Base-by-base conservation (phyloP, 2,888 invertebrate species). In the Philopedon plagiatum region DNA sequence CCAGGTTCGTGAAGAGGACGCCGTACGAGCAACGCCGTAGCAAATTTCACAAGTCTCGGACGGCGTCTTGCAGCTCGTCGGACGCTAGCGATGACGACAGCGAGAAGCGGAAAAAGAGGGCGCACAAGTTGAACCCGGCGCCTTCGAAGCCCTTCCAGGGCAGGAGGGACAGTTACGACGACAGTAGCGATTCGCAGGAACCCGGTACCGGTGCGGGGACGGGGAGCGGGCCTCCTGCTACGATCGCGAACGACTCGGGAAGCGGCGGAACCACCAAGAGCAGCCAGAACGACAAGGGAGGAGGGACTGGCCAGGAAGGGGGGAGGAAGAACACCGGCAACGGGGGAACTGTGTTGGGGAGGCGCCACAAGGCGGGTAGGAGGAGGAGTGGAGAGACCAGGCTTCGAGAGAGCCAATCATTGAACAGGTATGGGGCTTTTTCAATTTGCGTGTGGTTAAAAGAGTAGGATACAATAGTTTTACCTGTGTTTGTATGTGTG, bases 51-150 rank as follows among this genome's bases (percentile, higher is more conserved):
- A 93, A 93, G 82, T 89, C 90, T 9, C 87, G 92, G 39, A 93
- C 92, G n/a, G 94, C 95, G 5, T 96, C 96, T 62, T 97, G 97
- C 83, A 96, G 96, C 79, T 97, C 96, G 61, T 97, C 97, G 0
- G 97, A 98, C 85, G 94, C 97, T 5, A 96, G 96, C 71, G 97
- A 97, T 84, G 92, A 92, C 79, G 94, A 94, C 82, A 93, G 93
- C 61, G 95, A 95, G 82, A 90, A 90, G 46, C 90, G 94, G 75
- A 95, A 95, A 83, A 94, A 95, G 82, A 89, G 94, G 63, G 92
- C 92, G 11, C 92, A 93, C 74, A 92, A 92, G 81, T 88, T 93
- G 65, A 88, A 87, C 39, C 88, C 90, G 21, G 89, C 91, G 44
- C 76, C 80, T 2, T 78, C 82, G 5, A 84, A 83, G 76, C 81